phyloP scores from a whole-genome alignment of 2,113 vertebrate genomes.

The Peucedramus taeniatus region DNA sequence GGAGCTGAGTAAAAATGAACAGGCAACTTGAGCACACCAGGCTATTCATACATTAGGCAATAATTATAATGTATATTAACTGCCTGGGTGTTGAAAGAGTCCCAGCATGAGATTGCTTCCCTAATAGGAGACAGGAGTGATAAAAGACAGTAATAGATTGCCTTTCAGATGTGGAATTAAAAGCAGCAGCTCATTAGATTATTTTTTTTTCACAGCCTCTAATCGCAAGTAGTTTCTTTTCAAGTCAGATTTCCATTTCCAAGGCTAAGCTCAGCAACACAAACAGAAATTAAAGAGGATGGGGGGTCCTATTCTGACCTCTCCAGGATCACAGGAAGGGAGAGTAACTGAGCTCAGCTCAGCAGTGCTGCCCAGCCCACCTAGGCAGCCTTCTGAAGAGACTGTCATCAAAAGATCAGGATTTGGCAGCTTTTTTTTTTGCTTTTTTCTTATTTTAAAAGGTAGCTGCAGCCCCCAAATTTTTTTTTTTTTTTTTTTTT shows the following conservation, averaged over 20 bases:
- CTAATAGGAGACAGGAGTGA: constrained; percentile 48
- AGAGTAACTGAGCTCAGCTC: background rate
- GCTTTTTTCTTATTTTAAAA: background rate
- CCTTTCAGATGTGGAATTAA: constrained; percentile 64
- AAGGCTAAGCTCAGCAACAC: constrained; percentile 43
- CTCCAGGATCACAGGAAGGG: background rate
- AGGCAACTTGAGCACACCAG: constrained; percentile 19
- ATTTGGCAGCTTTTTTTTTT: background rate
- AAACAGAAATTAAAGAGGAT: constrained; percentile 56
- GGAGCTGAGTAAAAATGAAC: background rate
- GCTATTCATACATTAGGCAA: constrained; percentile 45
- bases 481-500: background rate
- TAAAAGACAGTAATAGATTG: constrained; percentile 57
- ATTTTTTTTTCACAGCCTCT: constrained; percentile 44
- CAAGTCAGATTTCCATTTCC: constrained; percentile 64
- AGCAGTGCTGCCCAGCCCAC: constrained; percentile 3
- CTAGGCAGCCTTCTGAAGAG: constrained; percentile 39
- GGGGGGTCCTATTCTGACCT: background rate
- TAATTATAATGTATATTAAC: constrained; percentile 59
- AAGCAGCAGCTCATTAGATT: constrained; percentile 48
- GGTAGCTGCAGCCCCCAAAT: background rate
- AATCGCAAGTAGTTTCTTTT: constrained; percentile 38
- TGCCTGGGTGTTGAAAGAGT: constrained; percentile 37
- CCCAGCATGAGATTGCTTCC: constrained; percentile 38
- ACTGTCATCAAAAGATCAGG: constrained; percentile 24